phyloP scores from a whole-genome alignment of 2,797 vertebrate species.

The Enteromius thamalakanensis region DNA sequence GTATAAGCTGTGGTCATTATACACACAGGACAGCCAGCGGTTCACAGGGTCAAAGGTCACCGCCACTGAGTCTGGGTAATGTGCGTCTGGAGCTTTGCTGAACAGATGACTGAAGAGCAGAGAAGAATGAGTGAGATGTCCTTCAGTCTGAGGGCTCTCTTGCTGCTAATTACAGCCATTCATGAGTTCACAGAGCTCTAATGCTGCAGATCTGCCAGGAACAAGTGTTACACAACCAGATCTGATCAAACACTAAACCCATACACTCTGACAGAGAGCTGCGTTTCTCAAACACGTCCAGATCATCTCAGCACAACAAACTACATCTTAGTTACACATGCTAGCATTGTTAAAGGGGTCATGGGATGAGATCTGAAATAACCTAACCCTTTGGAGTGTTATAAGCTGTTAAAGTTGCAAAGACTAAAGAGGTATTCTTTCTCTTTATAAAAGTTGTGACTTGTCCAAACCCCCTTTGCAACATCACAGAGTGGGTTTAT shows the following conservation, averaged over 20 bases:
- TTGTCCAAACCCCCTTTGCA: too few species aligned
- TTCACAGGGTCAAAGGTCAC: constrained; percentile 89
- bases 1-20: constrained; percentile 95
- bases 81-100: constrained; percentile 72
- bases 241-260: not conserved
- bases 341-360: too few species aligned
- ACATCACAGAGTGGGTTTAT: too few species aligned
- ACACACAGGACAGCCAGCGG: constrained; percentile 91
- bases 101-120: constrained; percentile 79
- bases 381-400: too few species aligned
- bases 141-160: not conserved
- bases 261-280: not conserved
- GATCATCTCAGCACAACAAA: too few species aligned
- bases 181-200: not conserved
- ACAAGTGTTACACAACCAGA: not conserved
- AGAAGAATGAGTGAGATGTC: not conserved
- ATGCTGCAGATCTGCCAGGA: not conserved
- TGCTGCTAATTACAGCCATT: not conserved
- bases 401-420: too few species aligned
- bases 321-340: too few species aligned
- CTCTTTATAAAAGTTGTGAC: too few species aligned
- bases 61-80: constrained; percentile 87
- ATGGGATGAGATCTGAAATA: too few species aligned
- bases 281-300: too few species aligned
- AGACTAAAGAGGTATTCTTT: too few species aligned